phyloP scores from a whole-genome alignment of 2,797 vertebrate species.

The Sternotherus odoratus region DNA sequence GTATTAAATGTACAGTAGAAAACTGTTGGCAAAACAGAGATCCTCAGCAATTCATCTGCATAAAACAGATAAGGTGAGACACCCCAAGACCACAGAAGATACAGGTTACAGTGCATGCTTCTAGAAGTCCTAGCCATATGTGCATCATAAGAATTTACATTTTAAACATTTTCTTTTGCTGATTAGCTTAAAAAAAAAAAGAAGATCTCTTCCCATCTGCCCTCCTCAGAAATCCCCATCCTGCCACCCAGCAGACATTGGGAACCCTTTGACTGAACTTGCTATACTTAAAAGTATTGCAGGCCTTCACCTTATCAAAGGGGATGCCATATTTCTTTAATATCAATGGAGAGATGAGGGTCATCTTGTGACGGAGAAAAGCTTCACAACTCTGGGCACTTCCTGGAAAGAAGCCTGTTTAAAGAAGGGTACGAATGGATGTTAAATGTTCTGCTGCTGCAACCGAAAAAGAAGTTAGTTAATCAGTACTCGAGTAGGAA shows the following conservation, averaged over 20 bases:
- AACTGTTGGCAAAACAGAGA: neutral
- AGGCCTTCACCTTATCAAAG: constrained; percentile 91
- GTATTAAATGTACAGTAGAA: neutral
- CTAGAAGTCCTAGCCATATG: neutral
- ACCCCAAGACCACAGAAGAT: neutral
- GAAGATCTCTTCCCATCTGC: rapidly evolving
- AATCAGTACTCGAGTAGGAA: neutral
- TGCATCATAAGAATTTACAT: neutral
- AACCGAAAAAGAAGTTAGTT: neutral
- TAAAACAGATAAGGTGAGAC: neutral
- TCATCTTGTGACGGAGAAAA: constrained; percentile 99
- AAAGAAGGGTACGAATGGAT: neutral
- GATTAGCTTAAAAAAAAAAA: neutral
- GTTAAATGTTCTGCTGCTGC: neutral
- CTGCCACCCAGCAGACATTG: neutral
- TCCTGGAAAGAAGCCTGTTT: constrained; percentile 96
- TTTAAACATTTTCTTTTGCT: neutral
- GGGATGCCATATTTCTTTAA: constrained; percentile 96
- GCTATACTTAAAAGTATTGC: neutral
- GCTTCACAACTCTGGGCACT: constrained; percentile 97
- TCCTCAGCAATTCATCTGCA: neutral
- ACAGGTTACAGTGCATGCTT: neutral
- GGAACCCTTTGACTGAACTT: neutral
- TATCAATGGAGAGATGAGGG: constrained; percentile 96
- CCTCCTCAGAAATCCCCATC: neutral